Conservation (phyloP, 2,888 invertebrate species). For the Leptinotarsa haldemani region DNA sequence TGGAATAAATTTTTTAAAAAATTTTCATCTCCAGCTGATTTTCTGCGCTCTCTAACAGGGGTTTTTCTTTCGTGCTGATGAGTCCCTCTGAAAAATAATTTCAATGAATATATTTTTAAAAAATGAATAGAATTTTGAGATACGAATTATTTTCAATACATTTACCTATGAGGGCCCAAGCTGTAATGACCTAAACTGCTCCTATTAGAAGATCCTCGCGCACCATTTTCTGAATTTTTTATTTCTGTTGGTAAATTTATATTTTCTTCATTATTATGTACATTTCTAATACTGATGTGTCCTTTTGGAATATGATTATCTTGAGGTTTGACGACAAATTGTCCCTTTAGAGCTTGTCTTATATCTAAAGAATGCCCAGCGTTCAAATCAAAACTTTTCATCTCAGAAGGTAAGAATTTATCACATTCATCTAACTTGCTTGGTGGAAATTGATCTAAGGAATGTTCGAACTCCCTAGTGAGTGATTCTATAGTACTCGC, state of each 20-base stretch:
- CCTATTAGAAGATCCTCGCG: conserved; percentile 68
- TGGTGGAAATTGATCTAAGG: conserved; percentile 69
- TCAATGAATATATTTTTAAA: not conserved
- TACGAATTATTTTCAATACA: not conserved
- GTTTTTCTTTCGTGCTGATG: conserved; percentile 53
- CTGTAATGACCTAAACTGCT: conserved; percentile 65
- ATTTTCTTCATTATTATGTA: conserved; percentile 13
- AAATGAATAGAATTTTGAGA: no score
- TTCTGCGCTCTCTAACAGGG: conserved; percentile 73
- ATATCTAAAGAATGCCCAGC: conserved; percentile 62
- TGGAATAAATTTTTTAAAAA: conserved; percentile 77
- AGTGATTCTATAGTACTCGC: conserved; percentile 83
- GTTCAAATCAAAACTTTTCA: conserved; percentile 52
- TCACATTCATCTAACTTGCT: conserved; percentile 45
- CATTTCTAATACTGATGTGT: conserved; percentile 55
- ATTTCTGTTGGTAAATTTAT: conserved; percentile 37
- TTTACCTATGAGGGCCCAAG: conserved; percentile 63
- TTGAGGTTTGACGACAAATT: conserved; percentile 72
- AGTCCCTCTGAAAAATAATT: conserved; percentile 53
- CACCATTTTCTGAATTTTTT: conserved; percentile 49
- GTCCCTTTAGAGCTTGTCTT: conserved; percentile 66
- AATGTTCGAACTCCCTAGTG: conserved; percentile 85
- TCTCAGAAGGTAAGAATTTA: conserved; percentile 26
- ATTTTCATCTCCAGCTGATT: conserved; percentile 86
- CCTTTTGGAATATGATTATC: conserved; percentile 78